Evolutionary conservation across 1,140 invertebrate genomes (phyloP).

Genomic region (Saccostrea glomerata): DNA sequence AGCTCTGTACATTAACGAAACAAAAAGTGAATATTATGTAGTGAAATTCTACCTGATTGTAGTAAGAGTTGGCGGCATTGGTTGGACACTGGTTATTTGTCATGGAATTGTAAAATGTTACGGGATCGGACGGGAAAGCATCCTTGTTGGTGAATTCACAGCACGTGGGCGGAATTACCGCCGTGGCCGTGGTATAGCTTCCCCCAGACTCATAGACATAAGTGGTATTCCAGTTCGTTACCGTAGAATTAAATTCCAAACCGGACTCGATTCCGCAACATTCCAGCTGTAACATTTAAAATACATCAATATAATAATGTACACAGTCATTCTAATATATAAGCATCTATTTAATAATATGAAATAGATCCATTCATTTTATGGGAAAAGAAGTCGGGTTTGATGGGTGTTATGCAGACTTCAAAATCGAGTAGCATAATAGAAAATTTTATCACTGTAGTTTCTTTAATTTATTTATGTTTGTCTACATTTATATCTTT

Average conservation of each 20-base stretch:
- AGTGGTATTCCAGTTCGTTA: constrained; percentile 52
- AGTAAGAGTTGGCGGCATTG: constrained; percentile 37
- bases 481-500: too few relatives aligned
- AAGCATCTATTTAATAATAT: too few relatives aligned
- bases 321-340: too few relatives aligned
- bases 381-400: too few relatives aligned
- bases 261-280: constrained; percentile 50
- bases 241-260: constrained; percentile 43
- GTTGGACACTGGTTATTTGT: constrained; percentile 49
- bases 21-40: background rate
- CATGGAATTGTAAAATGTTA: constrained; percentile 51
- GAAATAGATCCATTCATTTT: too few relatives aligned
- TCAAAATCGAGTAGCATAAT: too few relatives aligned
- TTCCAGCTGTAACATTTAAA: constrained; percentile 36
- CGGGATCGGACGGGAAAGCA: constrained; percentile 50
- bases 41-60: constrained; percentile 6
- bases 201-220: constrained; percentile 49
- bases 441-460: too few relatives aligned
- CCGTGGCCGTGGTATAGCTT: constrained; percentile 39
- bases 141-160: constrained; percentile 52
- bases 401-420: too few relatives aligned
- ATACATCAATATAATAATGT: too few relatives aligned
- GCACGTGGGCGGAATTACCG: constrained; percentile 50
- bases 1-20: too few relatives aligned
- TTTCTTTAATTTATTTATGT: too few relatives aligned